Base-by-base conservation (phyloP, 2,888 invertebrate genomes). In the Frankliniella intonsa region DNA sequence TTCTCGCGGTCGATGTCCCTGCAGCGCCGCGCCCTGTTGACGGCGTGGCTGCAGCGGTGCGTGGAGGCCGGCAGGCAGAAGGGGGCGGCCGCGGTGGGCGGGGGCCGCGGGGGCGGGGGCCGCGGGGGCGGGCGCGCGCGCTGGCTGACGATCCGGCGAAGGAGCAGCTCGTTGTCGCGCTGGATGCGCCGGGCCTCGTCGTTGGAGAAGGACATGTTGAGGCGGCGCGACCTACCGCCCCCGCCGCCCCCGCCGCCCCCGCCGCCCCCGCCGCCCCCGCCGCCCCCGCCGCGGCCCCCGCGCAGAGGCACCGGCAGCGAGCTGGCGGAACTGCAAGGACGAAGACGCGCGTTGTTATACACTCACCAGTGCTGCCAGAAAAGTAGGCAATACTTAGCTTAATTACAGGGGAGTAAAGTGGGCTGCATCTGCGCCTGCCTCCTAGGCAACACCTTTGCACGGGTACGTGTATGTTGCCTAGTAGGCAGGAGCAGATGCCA, bases 31-130 rank as follows among this genome's bases (percentile, higher is more conserved):
- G 69, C 69, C 22, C 69, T 22, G 69, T 76, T 76, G 25, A 76
- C 69, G 69, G 69, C 69, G 69, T 76, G 69, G 69, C 69, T 76
- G 69, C 69, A 76, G 69, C 69, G 69, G 69, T 76, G 69, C 25
- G 69, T 9, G 22, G 69, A 5, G 22, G 69, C 25, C 22, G 69
- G 69, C 69, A 10, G n/a, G 38, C 38, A 25, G 69, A 9, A 9
- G 19, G 62, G 17, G 17, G 62, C 62, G 19, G 62, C 69, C 25
- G 22, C 5, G n/a, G 69, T 9, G 8, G 69, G 69, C 22, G 25
- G 25, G 25, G 2, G 5, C n/a, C 17, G 22, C 55, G 55, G 55
- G 55, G 55, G 14, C 55, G 55, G 55, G 14, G 55, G 5, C 55
- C 17, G 12, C 69, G 11, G n/a, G 69, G 69, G 3, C 69, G n/a